Base-by-base conservation (phyloP, 2,113 vertebrate species). In the Naja naja region DNA sequence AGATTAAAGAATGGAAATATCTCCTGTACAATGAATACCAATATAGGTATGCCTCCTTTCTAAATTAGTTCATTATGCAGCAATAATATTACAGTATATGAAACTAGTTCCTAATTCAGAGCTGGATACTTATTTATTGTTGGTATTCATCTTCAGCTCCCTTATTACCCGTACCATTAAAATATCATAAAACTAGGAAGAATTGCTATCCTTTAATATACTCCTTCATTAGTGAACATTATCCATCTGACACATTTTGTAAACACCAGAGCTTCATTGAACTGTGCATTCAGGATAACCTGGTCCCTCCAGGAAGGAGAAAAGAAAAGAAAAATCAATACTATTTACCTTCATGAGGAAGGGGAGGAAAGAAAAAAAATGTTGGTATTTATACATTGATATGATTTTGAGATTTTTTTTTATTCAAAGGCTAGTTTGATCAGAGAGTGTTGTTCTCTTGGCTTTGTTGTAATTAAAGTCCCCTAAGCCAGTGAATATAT, bases 121-220 rank as follows among this genome's bases (percentile, higher is more conserved):
- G 93, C 58, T 95, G 34, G 34, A 89, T 93, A 85, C 87, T 20
- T 96, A 94, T 96, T 94, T 96, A 92, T 92, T 94, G 94, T 64
- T 85, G 30, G n/a, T 94, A 96, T 89, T n/a, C 3, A 95, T 95
- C 91, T 92, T 95, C 93, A 94, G 85, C 8, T 27, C 3, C 94
- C 93, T 91, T 94, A 90, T 93, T 96, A 90, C 54, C 95, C 94
- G 30, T 93, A 93, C 90, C 30, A 56, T 95, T 94, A 96, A 34
- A 20, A 47, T 93, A 95, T 90, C 91, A 94, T 87, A 96, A 96
- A 96, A 96, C 95, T 95, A 94, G 92, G 22, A 97, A 93, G 91
- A 94, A 89, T 95, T 91, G 0, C 5, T 54, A 92, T 96, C 94
- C 89, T 97, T 95, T 43, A 12, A 93, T 90, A 90, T 89, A 94